Evolutionary conservation across 2,888 invertebrate species (phyloP).

Genomic region (Hypomecis atomaria): DNA sequence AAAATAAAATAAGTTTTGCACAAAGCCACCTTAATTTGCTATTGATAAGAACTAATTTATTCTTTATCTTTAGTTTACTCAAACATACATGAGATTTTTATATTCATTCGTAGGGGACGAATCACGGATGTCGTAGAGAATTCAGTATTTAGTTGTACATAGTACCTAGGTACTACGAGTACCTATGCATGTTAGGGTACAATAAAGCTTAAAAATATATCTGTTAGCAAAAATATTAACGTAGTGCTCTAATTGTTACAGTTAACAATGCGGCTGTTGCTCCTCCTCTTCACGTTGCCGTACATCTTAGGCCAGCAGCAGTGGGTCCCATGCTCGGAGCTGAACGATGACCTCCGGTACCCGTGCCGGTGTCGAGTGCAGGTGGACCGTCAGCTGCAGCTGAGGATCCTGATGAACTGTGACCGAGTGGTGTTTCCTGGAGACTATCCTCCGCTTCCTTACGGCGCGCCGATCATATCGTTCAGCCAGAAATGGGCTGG

Average conservation of each 20-base stretch:
- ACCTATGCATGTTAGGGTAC: too few species aligned
- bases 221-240: too few species aligned
- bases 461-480: constrained; percentile 91
- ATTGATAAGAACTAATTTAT: too few species aligned
- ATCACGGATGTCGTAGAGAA: too few species aligned
- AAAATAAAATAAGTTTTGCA: too few species aligned
- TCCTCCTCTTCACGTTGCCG: constrained; percentile 64
- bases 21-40: too few species aligned
- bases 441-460: constrained; percentile 90
- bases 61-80: too few species aligned
- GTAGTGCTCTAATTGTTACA: constrained; percentile 48
- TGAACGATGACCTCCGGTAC: constrained; percentile 90
- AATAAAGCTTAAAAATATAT: too few species aligned
- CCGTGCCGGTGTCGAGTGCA: constrained; percentile 87
- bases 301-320: constrained; percentile 65
- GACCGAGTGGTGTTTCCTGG: constrained; percentile 92
- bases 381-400: constrained; percentile 78
- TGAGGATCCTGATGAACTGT: constrained; percentile 90
- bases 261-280: constrained; percentile 68
- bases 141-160: too few species aligned
- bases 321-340: constrained; percentile 91
- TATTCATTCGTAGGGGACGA: too few species aligned
- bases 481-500: constrained; percentile 92
- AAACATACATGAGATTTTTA: too few species aligned
- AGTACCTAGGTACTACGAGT: too few species aligned